phyloP scores from a whole-genome alignment of 2,888 invertebrate species.

The Chymomyza caudatula region DNA sequence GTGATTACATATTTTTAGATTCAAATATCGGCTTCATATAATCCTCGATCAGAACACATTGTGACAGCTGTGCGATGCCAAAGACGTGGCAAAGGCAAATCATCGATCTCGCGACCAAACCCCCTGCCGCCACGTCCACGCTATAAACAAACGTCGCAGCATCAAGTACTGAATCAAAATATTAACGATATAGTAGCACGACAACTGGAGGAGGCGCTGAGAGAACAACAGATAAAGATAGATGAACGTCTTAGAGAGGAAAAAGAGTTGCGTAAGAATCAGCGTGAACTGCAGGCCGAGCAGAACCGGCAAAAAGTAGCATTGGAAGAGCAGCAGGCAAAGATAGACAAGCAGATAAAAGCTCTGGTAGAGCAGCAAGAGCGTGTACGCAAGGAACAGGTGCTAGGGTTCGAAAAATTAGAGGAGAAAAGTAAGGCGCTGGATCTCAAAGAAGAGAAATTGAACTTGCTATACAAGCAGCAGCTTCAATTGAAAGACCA shows the following conservation, averaged over 20 bases:
- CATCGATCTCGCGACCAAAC: neutral
- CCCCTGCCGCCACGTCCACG: neutral
- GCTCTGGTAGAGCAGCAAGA: constrained; percentile 15
- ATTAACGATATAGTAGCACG: neutral
- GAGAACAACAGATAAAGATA: too few species aligned
- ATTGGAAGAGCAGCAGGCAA: constrained; percentile 30
- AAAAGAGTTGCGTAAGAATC: neutral
- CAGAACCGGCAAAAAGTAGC: constrained; percentile 16
- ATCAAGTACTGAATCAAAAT: neutral
- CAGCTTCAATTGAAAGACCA: neutral
- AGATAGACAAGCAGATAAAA: constrained; percentile 24
- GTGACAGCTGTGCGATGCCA: neutral
- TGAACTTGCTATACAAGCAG: constrained; percentile 13
- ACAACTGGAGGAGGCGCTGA: too few species aligned
- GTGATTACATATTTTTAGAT: neutral
- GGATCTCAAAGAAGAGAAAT: neutral
- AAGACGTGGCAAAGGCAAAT: neutral
- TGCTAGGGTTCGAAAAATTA: constrained; percentile 1
- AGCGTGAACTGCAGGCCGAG: constrained; percentile 29
- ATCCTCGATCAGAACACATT: neutral
- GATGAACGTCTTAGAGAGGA: too few species aligned
- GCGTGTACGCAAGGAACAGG: constrained; percentile 3
- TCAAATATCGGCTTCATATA: neutral
- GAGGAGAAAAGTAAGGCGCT: constrained; percentile 5
- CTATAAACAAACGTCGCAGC: too few species aligned